Evolutionary conservation across 2,797 vertebrate species (phyloP).

Genomic region (Hemibagrus guttatus): DNA sequence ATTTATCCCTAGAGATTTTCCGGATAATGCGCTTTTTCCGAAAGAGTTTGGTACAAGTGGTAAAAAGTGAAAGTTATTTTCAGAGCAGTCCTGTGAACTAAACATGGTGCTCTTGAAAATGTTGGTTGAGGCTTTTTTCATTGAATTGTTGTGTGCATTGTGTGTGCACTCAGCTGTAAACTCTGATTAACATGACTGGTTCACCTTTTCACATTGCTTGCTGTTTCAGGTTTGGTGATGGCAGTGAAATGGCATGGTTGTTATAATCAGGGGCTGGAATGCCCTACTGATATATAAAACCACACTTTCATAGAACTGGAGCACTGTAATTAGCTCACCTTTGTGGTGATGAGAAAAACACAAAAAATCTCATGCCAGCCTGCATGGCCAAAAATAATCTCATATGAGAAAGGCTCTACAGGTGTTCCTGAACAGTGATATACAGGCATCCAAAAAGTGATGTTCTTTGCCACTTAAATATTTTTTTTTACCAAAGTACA

Average conservation of each 20-base stretch:
- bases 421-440: background rate
- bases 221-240: background rate
- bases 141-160: background rate
- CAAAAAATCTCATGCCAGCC: background rate
- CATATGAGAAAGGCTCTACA: background rate
- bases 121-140: background rate
- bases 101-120: background rate
- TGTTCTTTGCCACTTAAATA: background rate
- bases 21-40: background rate
- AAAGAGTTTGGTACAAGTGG: background rate
- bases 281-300: background rate
- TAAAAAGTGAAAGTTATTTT: background rate
- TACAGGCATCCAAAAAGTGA: background rate
- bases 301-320: background rate
- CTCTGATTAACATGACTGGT: background rate
- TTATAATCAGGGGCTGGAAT: background rate
- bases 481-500: background rate
- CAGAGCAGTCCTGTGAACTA: background rate
- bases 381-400: background rate
- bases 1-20: background rate
- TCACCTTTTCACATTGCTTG: background rate
- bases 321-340: background rate
- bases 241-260: background rate
- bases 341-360: background rate
- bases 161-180: background rate